Evolutionary conservation across 2,797 vertebrate species (phyloP).

Genomic region (Cephalopachus bancanus): DNA sequence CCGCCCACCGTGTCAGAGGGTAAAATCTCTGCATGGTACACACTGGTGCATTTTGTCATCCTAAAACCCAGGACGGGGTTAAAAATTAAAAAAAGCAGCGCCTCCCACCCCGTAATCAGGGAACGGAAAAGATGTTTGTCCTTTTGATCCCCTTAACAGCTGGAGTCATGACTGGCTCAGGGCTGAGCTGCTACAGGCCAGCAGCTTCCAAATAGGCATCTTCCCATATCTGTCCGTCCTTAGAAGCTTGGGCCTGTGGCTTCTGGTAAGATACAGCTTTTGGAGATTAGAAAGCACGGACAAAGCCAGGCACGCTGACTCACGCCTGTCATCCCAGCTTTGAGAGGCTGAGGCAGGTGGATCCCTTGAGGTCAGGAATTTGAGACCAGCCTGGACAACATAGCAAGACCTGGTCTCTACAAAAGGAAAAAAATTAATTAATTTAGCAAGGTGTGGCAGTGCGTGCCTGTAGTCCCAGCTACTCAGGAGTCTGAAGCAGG

Average conservation of each 20-base stretch:
- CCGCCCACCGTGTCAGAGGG: constrained; percentile 86
- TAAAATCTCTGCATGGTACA: constrained; percentile 88
- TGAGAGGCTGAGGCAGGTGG: too few relatives aligned
- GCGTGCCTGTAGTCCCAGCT: too few relatives aligned
- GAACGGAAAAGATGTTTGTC: constrained; percentile 62
- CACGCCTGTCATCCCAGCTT: too few relatives aligned
- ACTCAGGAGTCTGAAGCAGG: too few relatives aligned
- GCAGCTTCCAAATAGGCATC: neutral
- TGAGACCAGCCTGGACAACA: too few relatives aligned
- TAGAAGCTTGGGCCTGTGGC: neutral
- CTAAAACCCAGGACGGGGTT: constrained; percentile 83
- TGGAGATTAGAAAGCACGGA: neutral
- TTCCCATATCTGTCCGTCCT: neutral
- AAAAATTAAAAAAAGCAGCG: constrained; percentile 75
- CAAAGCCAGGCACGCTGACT: too few relatives aligned
- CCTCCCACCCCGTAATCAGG: constrained; percentile 45
- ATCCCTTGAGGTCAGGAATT: too few relatives aligned
- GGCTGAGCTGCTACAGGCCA: constrained; percentile 60
- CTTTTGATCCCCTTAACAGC: constrained; percentile 40
- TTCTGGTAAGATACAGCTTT: neutral
- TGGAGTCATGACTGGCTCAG: neutral
- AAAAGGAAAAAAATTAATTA: too few relatives aligned
- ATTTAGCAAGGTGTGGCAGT: too few relatives aligned
- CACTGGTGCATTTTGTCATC: constrained; percentile 87
- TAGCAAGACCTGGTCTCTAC: too few relatives aligned